Conservation (phyloP, 2,797 vertebrate species). For the Sphenopsis melanotis region DNA sequence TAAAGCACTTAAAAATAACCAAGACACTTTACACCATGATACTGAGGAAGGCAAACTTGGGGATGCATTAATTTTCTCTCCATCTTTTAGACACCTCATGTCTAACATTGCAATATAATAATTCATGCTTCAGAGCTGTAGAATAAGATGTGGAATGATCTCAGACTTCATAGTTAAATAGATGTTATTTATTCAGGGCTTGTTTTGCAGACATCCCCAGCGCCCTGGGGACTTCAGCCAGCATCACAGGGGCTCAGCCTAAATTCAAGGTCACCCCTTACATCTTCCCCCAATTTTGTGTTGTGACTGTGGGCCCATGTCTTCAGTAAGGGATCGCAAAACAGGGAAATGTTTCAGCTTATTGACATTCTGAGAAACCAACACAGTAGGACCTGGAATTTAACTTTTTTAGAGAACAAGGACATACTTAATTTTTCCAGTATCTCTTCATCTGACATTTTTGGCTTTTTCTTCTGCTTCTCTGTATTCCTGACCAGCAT, state of each 20-base stretch:
- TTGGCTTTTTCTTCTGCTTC: slow-evolving; percentile 92
- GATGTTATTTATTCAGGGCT: not conserved
- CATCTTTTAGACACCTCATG: not conserved
- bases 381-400: not conserved
- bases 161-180: not conserved
- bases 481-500: slow-evolving; percentile 80
- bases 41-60: not conserved
- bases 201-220: not conserved
- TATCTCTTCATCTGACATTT: slow-evolving; percentile 97
- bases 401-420: not conserved
- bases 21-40: not conserved
- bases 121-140: not conserved
- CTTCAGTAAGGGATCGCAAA: not conserved
- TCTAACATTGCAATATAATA: not conserved
- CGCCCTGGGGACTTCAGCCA: not conserved
- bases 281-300: not conserved
- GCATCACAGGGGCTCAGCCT: not conserved
- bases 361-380: not conserved
- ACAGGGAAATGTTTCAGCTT: not conserved
- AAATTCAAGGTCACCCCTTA: not conserved
- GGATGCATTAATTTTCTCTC: not conserved
- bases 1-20: not conserved
- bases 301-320: not conserved
- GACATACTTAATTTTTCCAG: slow-evolving; percentile 92
- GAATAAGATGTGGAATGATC: not conserved